These are phyloP conservation scores for Caenorhabditis zanzibari DNA, from an alignment of 2,888 invertebrate species.

Conservation along the genomic window DNA sequence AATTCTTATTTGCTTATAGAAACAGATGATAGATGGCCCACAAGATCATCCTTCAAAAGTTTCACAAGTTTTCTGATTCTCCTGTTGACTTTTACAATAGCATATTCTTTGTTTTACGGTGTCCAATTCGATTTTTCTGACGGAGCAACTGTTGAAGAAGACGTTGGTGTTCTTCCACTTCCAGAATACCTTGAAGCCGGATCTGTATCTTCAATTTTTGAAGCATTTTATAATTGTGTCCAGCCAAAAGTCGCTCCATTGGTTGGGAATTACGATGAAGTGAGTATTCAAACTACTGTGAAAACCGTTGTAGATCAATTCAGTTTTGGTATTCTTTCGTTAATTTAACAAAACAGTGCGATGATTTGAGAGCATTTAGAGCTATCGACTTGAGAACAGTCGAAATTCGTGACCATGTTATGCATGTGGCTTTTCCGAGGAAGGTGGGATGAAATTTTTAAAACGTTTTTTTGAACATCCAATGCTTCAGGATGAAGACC, in stretches of 20 bases:
- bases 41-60: neutral
- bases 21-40: neutral
- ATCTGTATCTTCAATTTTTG: conserved; percentile 10
- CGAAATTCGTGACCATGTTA: conserved; percentile 16
- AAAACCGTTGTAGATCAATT: neutral
- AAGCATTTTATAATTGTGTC: conserved; percentile 31
- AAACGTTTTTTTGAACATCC: neutral
- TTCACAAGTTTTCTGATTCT: neutral
- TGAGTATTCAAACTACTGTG: neutral
- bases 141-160: neutral
- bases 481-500: conserved; percentile 6
- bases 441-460: neutral
- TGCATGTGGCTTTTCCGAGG: conserved; percentile 36
- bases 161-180: neutral
- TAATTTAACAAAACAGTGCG: conserved; percentile 31
- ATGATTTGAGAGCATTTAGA: conserved; percentile 7
- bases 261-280: conserved; percentile 28
- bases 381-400: conserved; percentile 16
- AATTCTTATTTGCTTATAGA: neutral
- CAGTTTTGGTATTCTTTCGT: conserved; percentile 38
- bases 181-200: neutral
- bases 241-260: conserved; percentile 15
- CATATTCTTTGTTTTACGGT: neutral
- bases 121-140: neutral
- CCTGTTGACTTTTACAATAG: neutral